Evolutionary conservation across 2,888 invertebrate species (phyloP).

Genomic region (Belgica antarctica): DNA sequence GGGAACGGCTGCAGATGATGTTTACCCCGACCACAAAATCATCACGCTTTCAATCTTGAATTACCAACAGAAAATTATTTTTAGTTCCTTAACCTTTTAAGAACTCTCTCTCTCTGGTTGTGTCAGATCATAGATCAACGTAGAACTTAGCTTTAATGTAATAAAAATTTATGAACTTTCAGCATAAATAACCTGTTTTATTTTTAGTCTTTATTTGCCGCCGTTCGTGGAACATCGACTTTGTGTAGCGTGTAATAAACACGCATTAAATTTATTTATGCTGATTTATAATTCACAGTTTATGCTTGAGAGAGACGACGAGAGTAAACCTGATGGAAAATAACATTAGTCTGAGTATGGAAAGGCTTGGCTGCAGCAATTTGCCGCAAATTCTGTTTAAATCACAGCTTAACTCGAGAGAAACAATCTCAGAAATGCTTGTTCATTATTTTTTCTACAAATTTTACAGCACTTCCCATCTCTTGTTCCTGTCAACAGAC

Average conservation of each 20-base stretch:
- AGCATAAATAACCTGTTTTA: conserved; percentile 1
- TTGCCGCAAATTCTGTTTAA: not conserved
- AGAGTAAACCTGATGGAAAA: not conserved
- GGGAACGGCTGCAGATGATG: no score
- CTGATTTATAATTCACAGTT: not conserved
- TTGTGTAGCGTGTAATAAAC: not conserved
- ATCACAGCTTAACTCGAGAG: conserved; percentile 1
- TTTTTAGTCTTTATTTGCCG: not conserved
- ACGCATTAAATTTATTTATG: conserved; percentile 22
- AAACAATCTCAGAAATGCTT: not conserved
- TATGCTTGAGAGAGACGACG: not conserved
- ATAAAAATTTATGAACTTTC: conserved; percentile 2
- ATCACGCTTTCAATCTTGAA: no score
- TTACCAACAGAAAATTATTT: no score
- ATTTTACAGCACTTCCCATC: no score
- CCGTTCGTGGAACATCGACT: not conserved
- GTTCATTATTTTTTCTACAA: not conserved
- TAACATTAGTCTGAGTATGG: not conserved
- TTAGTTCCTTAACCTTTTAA: no score
- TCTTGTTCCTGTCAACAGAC: not conserved
- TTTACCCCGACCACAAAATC: no score
- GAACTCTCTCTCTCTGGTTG: no score
- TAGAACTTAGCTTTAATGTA: no score
- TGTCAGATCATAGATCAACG: no score
- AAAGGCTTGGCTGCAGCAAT: not conserved